Evolutionary conservation across 2,113 vertebrate species (phyloP).

Genomic region (Balaenoptera acutorostrata): DNA sequence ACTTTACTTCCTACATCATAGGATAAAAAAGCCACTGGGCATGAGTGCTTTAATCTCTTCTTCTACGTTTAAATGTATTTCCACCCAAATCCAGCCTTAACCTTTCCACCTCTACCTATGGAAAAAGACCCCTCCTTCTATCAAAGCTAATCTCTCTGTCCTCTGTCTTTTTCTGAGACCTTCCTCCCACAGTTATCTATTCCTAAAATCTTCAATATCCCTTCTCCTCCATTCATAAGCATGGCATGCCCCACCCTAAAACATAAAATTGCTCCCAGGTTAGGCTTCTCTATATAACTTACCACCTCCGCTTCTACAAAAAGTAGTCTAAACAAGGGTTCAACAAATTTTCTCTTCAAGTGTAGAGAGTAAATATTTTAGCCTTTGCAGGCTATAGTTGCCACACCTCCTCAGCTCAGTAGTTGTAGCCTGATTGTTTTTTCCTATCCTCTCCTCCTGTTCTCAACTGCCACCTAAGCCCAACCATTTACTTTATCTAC

Average conservation of each 20-base stretch:
- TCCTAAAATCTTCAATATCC: neutral
- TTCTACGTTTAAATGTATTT: neutral
- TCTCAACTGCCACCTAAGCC: neutral
- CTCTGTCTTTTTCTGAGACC: neutral
- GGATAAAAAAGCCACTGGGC: neutral
- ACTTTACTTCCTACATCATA: neutral
- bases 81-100: neutral
- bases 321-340: neutral
- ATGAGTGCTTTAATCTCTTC: neutral
- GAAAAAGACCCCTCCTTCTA: neutral
- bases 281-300: neutral
- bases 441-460: neutral
- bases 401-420: neutral
- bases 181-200: neutral
- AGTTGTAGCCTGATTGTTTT: neutral
- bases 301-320: neutral
- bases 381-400: neutral
- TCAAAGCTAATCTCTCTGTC: neutral
- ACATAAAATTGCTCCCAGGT: neutral
- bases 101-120: neutral
- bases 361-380: neutral
- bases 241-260: neutral
- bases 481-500: neutral
- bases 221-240: neutral
- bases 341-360: neutral